These are phyloP conservation scores for Sebastes trivittatus DNA, from an alignment of 2,797 vertebrate species.

Conservation along the genomic window DNA sequence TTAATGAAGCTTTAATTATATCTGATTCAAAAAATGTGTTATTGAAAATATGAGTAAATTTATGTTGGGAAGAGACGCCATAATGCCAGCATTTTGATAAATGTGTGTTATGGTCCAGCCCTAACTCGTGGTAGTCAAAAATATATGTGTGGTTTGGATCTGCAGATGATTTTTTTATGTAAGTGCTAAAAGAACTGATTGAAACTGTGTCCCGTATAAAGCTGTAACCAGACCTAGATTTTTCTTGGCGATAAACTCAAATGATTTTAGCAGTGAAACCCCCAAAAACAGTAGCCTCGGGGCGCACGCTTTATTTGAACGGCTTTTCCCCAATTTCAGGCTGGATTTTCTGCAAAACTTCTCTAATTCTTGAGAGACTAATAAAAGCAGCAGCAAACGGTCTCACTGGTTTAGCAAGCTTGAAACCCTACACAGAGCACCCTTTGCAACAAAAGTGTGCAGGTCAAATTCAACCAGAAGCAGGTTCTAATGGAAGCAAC, in stretches of 20 bases:
- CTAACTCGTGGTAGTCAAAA: not conserved
- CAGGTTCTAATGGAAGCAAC: constrained; percentile 47
- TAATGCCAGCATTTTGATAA: not conserved
- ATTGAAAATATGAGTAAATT: not conserved
- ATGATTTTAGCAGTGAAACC: constrained; percentile 17
- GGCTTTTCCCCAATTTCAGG: constrained; percentile 14
- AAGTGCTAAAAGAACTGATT: not conserved
- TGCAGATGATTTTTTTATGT: not conserved
- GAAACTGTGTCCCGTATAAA: not conserved
- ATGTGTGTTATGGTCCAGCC: not conserved
- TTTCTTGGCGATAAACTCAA: not conserved
- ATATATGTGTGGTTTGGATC: not conserved
- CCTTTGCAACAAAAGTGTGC: not conserved
- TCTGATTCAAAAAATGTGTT: not conserved
- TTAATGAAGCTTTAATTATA: not conserved
- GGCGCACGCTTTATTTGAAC: constrained; percentile 12
- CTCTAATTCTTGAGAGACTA: constrained; percentile 3
- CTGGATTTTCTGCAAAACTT: constrained; percentile 18
- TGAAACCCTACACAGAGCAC: constrained; percentile 18
- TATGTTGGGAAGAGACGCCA: not conserved
- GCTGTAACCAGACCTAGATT: not conserved
- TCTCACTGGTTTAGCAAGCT: constrained; percentile 3
- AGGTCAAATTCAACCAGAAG: not conserved
- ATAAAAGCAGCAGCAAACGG: constrained; percentile 6
- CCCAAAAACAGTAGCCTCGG: constrained; percentile 21